A percentile compares a stretch with the other conserved stretches of the same genome.
These are phyloP conservation scores for Catharus bicknelli DNA, from an alignment of 2,113 vertebrate species.

Conservation along the genomic window DNA sequence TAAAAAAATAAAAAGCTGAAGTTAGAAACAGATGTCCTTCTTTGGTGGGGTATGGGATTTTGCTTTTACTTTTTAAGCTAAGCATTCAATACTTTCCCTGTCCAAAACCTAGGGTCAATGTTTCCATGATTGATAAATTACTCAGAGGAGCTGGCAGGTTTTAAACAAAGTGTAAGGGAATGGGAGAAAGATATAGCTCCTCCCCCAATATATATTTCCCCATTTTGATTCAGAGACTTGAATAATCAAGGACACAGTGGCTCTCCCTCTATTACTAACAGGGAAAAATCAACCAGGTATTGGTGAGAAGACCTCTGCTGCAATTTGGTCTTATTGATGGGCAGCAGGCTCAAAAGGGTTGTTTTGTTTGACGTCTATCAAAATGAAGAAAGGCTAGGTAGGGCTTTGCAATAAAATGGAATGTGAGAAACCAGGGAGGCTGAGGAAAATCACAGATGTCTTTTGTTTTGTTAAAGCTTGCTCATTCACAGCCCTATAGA, in stretches of 20 bases:
- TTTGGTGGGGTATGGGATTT: constrained; percentile 74
- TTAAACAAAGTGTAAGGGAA: constrained; percentile 1
- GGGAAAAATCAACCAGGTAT: neutral
- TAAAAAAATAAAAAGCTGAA: constrained; percentile 86
- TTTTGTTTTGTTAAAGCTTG: neutral
- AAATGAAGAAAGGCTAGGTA: constrained; percentile 65
- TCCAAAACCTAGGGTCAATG: constrained; percentile 52
- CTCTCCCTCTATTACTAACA: neutral
- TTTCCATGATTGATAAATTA: constrained; percentile 27
- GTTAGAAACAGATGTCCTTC: constrained; percentile 82
- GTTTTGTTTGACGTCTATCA: constrained; percentile 8
- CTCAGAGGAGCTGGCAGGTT: constrained; percentile 24
- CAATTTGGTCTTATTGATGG: neutral
- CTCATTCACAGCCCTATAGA: constrained; percentile 38
- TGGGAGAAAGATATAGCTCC: constrained; percentile 48
- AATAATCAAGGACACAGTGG: neutral
- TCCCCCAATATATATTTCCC: neutral
- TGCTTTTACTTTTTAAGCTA: constrained; percentile 67
- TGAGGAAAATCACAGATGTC: neutral
- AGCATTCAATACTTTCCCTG: constrained; percentile 67
- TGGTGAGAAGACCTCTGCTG: neutral
- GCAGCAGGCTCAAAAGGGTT: neutral
- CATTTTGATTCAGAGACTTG: neutral
- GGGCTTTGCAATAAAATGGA: constrained; percentile 32
- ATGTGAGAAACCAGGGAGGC: neutral